phyloP scores from a whole-genome alignment of 2,113 vertebrate genomes.

The Tragulus kanchil region DNA sequence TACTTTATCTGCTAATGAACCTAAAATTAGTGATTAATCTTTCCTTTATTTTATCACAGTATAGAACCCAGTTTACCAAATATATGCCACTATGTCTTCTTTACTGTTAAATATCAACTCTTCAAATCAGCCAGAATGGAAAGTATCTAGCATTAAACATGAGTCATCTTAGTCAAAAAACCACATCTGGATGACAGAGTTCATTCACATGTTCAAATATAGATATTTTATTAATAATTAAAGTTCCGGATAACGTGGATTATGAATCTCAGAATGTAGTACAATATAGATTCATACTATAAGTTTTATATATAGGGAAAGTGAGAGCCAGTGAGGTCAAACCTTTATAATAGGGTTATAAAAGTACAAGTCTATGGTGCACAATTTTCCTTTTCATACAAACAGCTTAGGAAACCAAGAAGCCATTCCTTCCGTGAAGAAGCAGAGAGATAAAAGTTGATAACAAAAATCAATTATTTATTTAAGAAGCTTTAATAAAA shows the following conservation, averaged over 20 bases:
- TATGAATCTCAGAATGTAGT: background rate
- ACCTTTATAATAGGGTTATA: background rate
- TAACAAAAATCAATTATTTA: background rate
- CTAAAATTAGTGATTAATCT: background rate
- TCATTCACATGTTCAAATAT: background rate
- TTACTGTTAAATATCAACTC: background rate
- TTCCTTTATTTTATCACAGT: background rate
- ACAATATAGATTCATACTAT: background rate
- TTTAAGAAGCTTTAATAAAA: constrained; percentile 11
- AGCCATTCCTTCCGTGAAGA: background rate
- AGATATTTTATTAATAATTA: background rate
- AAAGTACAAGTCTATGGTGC: background rate
- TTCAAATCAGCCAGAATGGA: background rate
- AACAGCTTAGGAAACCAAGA: background rate
- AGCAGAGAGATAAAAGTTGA: background rate
- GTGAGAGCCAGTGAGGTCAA: background rate
- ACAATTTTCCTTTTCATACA: background rate
- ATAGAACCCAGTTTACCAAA: background rate
- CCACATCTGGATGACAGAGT: background rate
- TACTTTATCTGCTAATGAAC: background rate
- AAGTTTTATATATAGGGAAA: background rate
- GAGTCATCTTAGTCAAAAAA: background rate
- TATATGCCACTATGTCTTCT: background rate
- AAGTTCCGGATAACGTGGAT: background rate
- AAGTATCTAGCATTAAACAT: background rate